These are phyloP conservation scores for Anser cygnoides DNA, from an alignment of 2,113 vertebrate genomes.

Conservation along the genomic window DNA sequence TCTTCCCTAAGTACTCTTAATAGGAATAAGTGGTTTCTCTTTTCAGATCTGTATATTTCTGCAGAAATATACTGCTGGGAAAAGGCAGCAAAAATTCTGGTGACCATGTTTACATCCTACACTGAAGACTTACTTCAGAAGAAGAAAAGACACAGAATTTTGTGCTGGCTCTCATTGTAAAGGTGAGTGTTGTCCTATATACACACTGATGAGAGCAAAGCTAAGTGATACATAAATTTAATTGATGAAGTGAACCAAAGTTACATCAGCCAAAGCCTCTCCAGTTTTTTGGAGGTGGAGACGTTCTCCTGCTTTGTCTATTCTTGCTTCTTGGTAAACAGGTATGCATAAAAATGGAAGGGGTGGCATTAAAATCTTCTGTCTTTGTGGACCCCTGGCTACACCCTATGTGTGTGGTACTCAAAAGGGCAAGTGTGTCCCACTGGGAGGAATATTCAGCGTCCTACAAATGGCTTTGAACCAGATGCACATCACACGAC, in stretches of 20 bases:
- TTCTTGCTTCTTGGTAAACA: neutral
- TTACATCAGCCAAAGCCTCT: neutral
- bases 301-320: neutral
- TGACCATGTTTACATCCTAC: neutral
- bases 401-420: neutral
- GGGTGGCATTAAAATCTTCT: neutral
- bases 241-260: neutral
- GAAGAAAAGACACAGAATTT: neutral
- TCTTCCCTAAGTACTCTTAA: neutral
- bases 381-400: neutral
- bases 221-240: neutral
- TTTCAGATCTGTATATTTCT: neutral
- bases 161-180: neutral
- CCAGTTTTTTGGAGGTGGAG: neutral
- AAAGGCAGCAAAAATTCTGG: neutral
- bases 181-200: neutral
- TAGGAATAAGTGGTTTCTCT: conserved; percentile 4
- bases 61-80: neutral
- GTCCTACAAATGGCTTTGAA: conserved; percentile 49
- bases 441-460: conserved; percentile 57
- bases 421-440: conserved; percentile 58
- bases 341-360: neutral
- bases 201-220: neutral
- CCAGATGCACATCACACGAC: conserved; percentile 47
- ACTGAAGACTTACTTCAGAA: neutral